These are phyloP conservation scores for Paramormyrops hopkinsi DNA, from an alignment of 2,797 vertebrate genomes.

Conservation along the genomic window DNA sequence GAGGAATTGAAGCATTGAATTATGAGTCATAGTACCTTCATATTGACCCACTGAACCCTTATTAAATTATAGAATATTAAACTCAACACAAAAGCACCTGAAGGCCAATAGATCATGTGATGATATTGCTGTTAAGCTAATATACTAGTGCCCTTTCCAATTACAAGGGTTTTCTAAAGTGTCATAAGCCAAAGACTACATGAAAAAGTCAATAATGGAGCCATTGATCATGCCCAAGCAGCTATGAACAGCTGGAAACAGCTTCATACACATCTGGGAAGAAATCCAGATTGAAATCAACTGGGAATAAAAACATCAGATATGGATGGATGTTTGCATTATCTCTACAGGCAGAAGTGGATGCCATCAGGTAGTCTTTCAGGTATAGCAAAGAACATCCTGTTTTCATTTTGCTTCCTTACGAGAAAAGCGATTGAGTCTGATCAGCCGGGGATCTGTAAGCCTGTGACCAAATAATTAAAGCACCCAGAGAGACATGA, in stretches of 20 bases:
- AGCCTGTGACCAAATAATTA: not conserved
- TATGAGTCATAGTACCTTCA: not conserved
- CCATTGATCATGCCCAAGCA: not conserved
- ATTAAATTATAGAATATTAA: constrained; percentile 4
- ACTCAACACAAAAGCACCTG: not conserved
- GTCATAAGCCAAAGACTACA: not conserved
- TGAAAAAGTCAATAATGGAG: not conserved
- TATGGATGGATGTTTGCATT: not conserved
- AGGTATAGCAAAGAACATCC: not conserved
- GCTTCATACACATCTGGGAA: not conserved
- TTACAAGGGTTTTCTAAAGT: not conserved
- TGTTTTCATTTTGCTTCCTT: not conserved
- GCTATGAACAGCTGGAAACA: not conserved
- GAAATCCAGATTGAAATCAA: not conserved
- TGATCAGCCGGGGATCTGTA: not conserved
- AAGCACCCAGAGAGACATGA: not conserved
- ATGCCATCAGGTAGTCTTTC: not conserved
- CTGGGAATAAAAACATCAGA: not conserved
- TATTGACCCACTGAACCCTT: not conserved
- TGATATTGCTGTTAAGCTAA: not conserved
- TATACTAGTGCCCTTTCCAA: not conserved
- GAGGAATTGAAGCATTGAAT: not conserved
- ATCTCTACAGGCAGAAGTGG: not conserved
- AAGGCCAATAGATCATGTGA: not conserved
- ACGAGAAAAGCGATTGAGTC: not conserved